Base-by-base conservation (phyloP, 2,113 vertebrate genomes). In the Hyla sarda region DNA sequence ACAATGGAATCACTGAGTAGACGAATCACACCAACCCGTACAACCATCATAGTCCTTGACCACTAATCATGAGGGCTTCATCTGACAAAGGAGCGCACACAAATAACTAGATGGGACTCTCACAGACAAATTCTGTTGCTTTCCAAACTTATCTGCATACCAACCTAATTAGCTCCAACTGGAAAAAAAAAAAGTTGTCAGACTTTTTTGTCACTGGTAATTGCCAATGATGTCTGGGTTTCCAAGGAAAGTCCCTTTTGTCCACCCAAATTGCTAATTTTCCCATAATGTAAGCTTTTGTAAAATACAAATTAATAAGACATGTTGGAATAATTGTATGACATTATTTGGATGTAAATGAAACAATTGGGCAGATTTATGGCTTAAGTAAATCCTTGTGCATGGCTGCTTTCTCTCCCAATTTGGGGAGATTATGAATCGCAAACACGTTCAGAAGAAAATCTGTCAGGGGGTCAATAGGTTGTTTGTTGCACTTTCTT, bases 171-270 rank as follows among this genome's bases (percentile, higher is more conserved):
- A 71, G 67, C 67, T 71, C 41, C 34, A 1, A 23, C 32, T 11
- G 67, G 19, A 41, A 71, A 69, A 69, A 41, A 67, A 41, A 67
- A 69, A 71, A 71, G 67, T 71, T 71, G 67, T 37, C 67, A 71
- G 67, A 71, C 67, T 71, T 37, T 69, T 71, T 71, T 71, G 67
- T 71, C 32, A 71, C 67, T 71, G 67, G 67, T 71, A 71, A 71
- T 71, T 71, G 67, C 67, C 34, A 71, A 41, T 71, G 67, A 41
- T 71, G 67, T 71, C 67, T 71, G 19, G 67, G 67, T 71, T 71
- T 37, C 32, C 67, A 71, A 21, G 67, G 32, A 71, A 71, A 71
- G 67, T 34, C 34, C 32, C 32, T 71, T 71, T 71, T 71, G 67
- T 71, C 67, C 10, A 11, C 32, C 67, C 67, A 71, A 71, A 71